Evolutionary conservation across 2,888 invertebrate genomes (phyloP), one percentile per base, ranked within the genome.

Genomic region (Criorhina ranunculi): DNA sequence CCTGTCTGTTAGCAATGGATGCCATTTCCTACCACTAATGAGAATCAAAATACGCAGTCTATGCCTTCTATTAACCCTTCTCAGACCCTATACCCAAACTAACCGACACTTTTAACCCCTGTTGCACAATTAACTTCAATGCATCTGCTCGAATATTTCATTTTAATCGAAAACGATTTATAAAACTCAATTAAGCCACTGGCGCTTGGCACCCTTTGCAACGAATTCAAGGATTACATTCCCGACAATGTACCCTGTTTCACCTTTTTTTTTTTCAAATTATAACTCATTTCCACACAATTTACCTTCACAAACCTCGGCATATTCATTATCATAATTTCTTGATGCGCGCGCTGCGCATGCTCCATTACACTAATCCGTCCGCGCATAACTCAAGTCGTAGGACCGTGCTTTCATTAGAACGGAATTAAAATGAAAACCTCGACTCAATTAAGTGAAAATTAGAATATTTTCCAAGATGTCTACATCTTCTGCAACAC

Each of bases 91-190:
- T 29, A 24, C 4, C 31, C 12, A 51, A 29, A 12, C 24, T 9
- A 46, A 46, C 46, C 24, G 19, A n/a, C 49, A 24, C 24, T 24
- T n/a, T 29, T 19, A 60, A 42, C 44, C 19, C 17, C 24, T 15
- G 12, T n/a, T 19, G 17, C 24, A 24, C 59, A 57, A 57, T 46
- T 59, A 59, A 17, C 42, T 12, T 15, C 15, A 7, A 0, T 35
- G 33, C 79, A 79, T 79, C 79, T 83, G 79, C 69, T 11, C 49
- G 40, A n/a, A 85, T 79, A 70, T 70, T 53, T 85, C 80, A 80
- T 60, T 80, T 80, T 76, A 80, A 85, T 85, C 80, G 75, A 76
- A 80, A 85, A 33, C 85, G 75, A 85, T 85, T 85, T 69, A 85
- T 85, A 85, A 85, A 79, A 85, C 70, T 60, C 75, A 85, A 85